Conservation (phyloP, 2,888 invertebrate genomes). For the Bursaphelenchus okinawaensis region DNA sequence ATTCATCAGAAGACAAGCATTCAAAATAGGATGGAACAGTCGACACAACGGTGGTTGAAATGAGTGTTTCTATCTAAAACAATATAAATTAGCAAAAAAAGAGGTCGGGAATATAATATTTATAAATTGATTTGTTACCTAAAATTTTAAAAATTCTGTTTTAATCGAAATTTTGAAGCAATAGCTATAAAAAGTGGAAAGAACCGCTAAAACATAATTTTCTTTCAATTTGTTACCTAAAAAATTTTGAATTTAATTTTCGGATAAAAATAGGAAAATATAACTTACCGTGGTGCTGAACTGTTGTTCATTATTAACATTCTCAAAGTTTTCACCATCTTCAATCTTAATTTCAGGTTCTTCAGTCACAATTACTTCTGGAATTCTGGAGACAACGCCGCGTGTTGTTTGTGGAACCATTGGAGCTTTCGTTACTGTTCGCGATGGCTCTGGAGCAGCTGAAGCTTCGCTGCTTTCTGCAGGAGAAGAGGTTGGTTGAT, state of each 20-base stretch:
- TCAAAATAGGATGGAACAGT: conserved; percentile 9
- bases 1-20: conserved; percentile 45
- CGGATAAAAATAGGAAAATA: too few relatives aligned
- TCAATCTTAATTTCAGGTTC: background rate
- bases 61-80: background rate
- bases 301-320: background rate
- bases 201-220: too few relatives aligned
- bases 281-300: background rate
- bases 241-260: too few relatives aligned
- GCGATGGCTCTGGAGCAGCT: too few relatives aligned
- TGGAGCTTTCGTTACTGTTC: too few relatives aligned
- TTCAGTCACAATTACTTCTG: background rate
- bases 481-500: background rate
- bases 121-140: too few relatives aligned
- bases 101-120: too few relatives aligned
- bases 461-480: too few relatives aligned
- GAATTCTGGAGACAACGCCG: background rate
- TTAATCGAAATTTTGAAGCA: too few relatives aligned
- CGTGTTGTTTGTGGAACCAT: background rate
- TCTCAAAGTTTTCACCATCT: background rate
- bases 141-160: too few relatives aligned
- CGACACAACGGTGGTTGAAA: background rate
- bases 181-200: too few relatives aligned
- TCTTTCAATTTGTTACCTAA: too few relatives aligned
- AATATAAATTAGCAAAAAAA: background rate